Percentiles rank a stretch among this genome's conserved stretches.
Conservation (phyloP, 2,888 invertebrate species). For the Perdita meconis region DNA sequence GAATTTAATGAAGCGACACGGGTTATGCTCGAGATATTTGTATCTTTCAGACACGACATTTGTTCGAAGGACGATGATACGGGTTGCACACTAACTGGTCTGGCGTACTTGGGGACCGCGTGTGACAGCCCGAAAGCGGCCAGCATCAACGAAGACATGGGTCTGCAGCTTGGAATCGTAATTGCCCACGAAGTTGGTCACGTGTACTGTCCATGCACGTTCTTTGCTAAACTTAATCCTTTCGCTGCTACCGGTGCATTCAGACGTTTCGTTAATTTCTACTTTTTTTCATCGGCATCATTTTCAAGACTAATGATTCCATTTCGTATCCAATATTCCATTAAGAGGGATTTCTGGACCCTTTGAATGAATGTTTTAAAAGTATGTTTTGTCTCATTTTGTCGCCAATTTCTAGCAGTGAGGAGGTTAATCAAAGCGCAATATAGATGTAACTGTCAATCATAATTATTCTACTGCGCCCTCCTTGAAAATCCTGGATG, state of each 20-base stretch:
- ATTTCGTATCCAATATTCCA: no score
- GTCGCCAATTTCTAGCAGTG: background rate
- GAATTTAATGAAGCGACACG: background rate
- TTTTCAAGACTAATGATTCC: no score
- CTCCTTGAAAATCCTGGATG: no score
- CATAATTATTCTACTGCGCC: no score
- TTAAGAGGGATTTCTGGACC: no score
- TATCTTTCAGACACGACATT: constrained; percentile 72
- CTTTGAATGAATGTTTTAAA: background rate
- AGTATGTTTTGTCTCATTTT: background rate
- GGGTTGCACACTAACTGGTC: constrained; percentile 90
- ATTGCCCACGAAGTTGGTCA: constrained; percentile 96
- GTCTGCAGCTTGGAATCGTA: constrained; percentile 94
- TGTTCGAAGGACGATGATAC: constrained; percentile 62
- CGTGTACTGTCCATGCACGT: constrained; percentile 88
- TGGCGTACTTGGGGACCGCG: constrained; percentile 95
- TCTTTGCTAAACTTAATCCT: constrained; percentile 23
- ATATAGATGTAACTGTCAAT: no score
- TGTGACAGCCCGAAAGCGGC: constrained; percentile 94
- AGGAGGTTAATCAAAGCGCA: constrained; percentile 18
- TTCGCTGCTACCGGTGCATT: constrained; percentile 7
- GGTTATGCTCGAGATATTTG: background rate
- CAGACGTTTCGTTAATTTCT: background rate
- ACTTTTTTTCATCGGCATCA: background rate
- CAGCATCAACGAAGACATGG: constrained; percentile 96